Evolutionary conservation across 2,888 invertebrate species (phyloP).

Genomic region (Lithophane ornitopus): DNA sequence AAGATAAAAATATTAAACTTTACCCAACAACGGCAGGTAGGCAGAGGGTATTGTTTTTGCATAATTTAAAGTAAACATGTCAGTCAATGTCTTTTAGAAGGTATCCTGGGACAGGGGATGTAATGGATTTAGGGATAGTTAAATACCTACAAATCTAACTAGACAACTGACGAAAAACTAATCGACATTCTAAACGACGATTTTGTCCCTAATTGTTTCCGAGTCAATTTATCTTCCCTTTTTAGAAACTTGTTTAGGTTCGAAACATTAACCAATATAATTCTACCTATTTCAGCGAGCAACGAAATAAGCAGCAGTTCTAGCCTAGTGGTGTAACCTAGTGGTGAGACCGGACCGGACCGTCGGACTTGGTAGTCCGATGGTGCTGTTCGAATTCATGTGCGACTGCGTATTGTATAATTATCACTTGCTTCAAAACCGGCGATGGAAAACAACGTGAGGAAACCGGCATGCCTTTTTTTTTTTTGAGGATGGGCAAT

Average conservation of each 20-base stretch:
- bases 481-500: too few relatives aligned
- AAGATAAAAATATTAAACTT: constrained; percentile 1
- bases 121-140: constrained; percentile 30
- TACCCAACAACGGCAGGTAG: neutral
- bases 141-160: constrained; percentile 7
- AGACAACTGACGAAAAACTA: constrained; percentile 33
- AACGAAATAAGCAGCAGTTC: constrained; percentile 2
- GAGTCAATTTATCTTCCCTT: constrained; percentile 15
- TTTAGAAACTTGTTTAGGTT: constrained; percentile 13
- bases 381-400: too few relatives aligned
- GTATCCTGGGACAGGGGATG: constrained; percentile 16
- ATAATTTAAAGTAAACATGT: constrained; percentile 44
- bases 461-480: too few relatives aligned
- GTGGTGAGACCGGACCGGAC: too few relatives aligned
- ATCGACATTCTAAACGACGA: constrained; percentile 26
- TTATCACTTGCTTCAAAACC: too few relatives aligned
- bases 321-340: too few relatives aligned
- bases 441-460: too few relatives aligned
- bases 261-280: constrained; percentile 9
- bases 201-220: constrained; percentile 33
- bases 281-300: neutral
- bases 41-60: constrained; percentile 9
- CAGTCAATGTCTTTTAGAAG: constrained; percentile 27
- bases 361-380: too few relatives aligned
- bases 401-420: too few relatives aligned